Conservation (phyloP, 2,888 invertebrate genomes). For the Ectemnius cavifrons region DNA sequence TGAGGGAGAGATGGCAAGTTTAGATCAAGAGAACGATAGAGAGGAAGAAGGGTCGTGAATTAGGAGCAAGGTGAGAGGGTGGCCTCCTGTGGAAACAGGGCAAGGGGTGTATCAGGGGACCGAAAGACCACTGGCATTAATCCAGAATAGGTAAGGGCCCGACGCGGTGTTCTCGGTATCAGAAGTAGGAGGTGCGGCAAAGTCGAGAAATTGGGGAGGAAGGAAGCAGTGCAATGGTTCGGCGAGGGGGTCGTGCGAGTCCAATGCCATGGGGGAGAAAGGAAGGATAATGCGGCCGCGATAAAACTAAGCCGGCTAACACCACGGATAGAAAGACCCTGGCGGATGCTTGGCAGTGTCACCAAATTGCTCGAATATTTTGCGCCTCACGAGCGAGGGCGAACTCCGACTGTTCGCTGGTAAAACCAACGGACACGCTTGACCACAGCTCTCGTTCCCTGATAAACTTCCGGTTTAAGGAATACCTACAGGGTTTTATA, state of each 20-base stretch:
- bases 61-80: slow-evolving; percentile 21
- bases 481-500: slow-evolving; percentile 59
- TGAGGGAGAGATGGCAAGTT: neutral
- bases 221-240: slow-evolving; percentile 21
- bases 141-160: slow-evolving; percentile 70
- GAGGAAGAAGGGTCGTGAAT: slow-evolving; percentile 24
- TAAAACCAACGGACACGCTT: slow-evolving; percentile 41
- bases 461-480: slow-evolving; percentile 71
- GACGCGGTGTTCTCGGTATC: slow-evolving; percentile 24
- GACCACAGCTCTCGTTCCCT: slow-evolving; percentile 60
- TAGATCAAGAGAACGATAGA: slow-evolving; percentile 37
- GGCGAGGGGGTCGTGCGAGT: neutral
- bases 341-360: slow-evolving; percentile 70
- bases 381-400: slow-evolving; percentile 48
- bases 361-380: slow-evolving; percentile 75
- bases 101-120: slow-evolving; percentile 15
- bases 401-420: neutral
- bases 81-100: slow-evolving; percentile 28
- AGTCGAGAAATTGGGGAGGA: slow-evolving; percentile 28
- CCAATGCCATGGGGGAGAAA: slow-evolving; percentile 34
- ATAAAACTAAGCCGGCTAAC: slow-evolving; percentile 75
- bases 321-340: slow-evolving; percentile 69
- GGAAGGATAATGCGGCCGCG: slow-evolving; percentile 70
- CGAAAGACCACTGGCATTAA: slow-evolving; percentile 70
- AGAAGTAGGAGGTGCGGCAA: slow-evolving; percentile 10